Evolutionary conservation across 2,888 invertebrate genomes (phyloP).

Genomic region (Drosophila colorata): DNA sequence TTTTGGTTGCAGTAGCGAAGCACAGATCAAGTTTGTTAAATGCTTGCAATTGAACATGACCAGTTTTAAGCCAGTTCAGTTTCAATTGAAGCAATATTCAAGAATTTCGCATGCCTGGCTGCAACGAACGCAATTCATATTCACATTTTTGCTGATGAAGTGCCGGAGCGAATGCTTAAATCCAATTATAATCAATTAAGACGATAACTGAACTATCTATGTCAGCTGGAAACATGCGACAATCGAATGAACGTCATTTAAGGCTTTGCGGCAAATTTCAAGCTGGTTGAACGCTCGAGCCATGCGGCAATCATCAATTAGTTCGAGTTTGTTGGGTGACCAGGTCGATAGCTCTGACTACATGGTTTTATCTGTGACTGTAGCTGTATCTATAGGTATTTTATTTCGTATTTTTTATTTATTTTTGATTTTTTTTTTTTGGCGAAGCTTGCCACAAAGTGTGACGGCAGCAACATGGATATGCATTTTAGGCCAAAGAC

Average conservation of each 20-base stretch:
- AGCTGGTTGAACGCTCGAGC: not conserved
- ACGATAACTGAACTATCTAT: not conserved
- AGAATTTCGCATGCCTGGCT: too few species aligned
- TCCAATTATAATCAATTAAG: slow-evolving; percentile 1
- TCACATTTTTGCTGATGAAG: too few species aligned
- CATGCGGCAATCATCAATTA: slow-evolving; percentile 10
- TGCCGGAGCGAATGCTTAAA: not conserved
- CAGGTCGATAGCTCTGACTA: not conserved
- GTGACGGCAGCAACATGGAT: slow-evolving; percentile 18
- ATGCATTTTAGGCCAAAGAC: slow-evolving; percentile 17
- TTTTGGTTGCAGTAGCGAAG: too few species aligned
- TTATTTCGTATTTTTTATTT: not conserved
- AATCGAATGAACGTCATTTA: slow-evolving; percentile 3
- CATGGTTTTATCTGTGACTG: not conserved
- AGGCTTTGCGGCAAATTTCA: slow-evolving; percentile 1
- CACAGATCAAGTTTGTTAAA: too few species aligned
- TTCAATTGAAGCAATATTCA: too few species aligned
- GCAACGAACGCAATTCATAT: too few species aligned
- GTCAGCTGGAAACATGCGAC: not conserved
- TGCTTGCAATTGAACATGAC: too few species aligned
- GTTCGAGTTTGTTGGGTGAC: slow-evolving; percentile 2
- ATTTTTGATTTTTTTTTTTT: not conserved
- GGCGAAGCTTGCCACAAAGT: slow-evolving; percentile 7
- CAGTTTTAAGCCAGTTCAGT: too few species aligned
- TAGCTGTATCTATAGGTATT: not conserved